phyloP scores from a whole-genome alignment of 2,113 vertebrate species.

The Alouatta palliata region DNA sequence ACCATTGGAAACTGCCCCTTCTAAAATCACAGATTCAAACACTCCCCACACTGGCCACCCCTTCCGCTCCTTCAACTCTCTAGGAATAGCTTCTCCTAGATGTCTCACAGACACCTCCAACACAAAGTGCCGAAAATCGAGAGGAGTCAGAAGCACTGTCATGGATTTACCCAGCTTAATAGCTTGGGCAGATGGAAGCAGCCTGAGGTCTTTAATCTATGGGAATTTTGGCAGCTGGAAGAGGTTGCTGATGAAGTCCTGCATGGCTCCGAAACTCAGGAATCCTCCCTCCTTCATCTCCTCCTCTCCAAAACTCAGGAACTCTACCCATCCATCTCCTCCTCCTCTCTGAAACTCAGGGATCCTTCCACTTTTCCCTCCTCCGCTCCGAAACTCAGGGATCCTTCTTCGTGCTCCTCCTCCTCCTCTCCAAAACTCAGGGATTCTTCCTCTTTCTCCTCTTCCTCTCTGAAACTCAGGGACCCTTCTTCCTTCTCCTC shows the following conservation, averaged over 20 bases:
- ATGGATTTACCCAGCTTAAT: background rate
- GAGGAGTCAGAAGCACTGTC: background rate
- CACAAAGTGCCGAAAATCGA: background rate
- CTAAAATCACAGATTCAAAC: background rate
- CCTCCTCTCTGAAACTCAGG: too few relatives aligned
- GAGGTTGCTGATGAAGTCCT: background rate
- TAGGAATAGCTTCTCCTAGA: too few relatives aligned
- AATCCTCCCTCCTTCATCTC: background rate
- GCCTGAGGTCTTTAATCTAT: background rate
- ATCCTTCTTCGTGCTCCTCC: constrained; percentile 6
- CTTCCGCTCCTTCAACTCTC: background rate
- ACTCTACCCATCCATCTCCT: too few relatives aligned
- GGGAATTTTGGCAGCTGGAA: background rate
- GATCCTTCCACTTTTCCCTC: background rate
- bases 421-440: too few relatives aligned
- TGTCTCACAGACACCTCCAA: background rate
- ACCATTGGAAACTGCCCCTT: background rate
- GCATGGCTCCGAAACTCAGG: background rate
- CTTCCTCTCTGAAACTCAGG: too few relatives aligned
- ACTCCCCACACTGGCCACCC: too few relatives aligned
- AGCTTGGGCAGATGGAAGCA: too few relatives aligned
- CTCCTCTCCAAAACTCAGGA: too few relatives aligned
- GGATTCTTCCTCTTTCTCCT: accelerated
- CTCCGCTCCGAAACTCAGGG: background rate
- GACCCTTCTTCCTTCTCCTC: constrained; percentile 20